A percentile compares a stretch with the other conserved stretches of the same genome.
phyloP scores from a whole-genome alignment of 2,113 vertebrate species.

The Rana temporaria region DNA sequence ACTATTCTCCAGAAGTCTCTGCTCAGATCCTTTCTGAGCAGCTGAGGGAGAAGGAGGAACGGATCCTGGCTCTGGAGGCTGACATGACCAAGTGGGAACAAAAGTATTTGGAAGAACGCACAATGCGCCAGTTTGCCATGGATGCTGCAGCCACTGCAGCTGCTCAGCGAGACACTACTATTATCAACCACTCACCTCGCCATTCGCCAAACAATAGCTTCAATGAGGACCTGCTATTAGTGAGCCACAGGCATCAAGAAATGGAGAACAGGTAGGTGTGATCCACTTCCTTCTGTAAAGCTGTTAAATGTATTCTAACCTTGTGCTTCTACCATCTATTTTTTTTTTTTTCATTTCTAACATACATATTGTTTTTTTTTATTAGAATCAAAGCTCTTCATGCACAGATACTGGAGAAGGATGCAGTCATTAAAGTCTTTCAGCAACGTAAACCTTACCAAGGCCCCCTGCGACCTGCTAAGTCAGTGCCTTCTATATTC shows the following conservation, averaged over 20 bases:
- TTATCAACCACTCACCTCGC: constrained; percentile 92
- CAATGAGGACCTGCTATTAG: constrained; percentile 84
- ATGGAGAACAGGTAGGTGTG: constrained; percentile 91
- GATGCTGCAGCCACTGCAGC: constrained; percentile 93
- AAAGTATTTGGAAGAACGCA: constrained; percentile 96
- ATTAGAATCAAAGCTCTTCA: constrained; percentile 89
- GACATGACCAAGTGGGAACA: constrained; percentile 99
- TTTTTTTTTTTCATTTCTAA: background rate
- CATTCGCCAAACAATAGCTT: constrained; percentile 94
- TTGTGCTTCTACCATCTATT: background rate
- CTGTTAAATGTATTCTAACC: background rate
- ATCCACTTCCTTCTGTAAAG: background rate
- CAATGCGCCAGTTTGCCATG: constrained; percentile 98
- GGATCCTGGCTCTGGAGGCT: constrained; percentile 90
- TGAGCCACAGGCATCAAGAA: constrained; percentile 89
- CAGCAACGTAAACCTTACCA: constrained; percentile 85
- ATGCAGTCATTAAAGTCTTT: constrained; percentile 93
- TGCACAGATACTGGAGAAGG: constrained; percentile 93
- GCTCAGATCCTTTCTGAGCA: constrained; percentile 80
- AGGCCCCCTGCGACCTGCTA: constrained; percentile 81
- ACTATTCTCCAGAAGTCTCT: constrained; percentile 68
- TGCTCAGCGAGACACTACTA: constrained; percentile 93
- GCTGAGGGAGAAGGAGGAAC: constrained; percentile 91
- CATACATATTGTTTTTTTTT: background rate
- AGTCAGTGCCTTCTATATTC: constrained; percentile 88